These are phyloP conservation scores for Anabacerthia variegaticeps DNA, from an alignment of 2,797 vertebrate species.

Conservation along the genomic window DNA sequence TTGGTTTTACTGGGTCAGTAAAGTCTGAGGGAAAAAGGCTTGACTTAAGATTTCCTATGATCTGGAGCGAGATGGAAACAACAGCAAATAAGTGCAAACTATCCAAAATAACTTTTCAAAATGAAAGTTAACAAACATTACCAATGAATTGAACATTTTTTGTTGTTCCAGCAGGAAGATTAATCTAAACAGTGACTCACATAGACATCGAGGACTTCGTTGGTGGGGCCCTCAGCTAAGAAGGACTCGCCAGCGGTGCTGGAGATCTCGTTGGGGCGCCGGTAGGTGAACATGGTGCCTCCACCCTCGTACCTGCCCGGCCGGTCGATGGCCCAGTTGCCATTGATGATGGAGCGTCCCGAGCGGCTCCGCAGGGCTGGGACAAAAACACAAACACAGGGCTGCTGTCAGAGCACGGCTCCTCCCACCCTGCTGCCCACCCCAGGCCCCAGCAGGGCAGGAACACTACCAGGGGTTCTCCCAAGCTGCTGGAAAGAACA, in stretches of 20 bases:
- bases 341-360: constrained; percentile 94
- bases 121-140: background rate
- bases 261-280: constrained; percentile 94
- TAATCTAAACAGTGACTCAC: constrained; percentile 79
- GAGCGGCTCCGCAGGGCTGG: constrained; percentile 91
- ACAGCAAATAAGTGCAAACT: background rate
- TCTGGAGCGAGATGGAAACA: background rate
- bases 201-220: constrained; percentile 93
- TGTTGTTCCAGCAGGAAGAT: background rate
- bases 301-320: constrained; percentile 92
- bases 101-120: background rate
- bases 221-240: constrained; percentile 93
- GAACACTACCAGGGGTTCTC: background rate
- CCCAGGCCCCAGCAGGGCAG: background rate
- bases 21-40: constrained; percentile 15
- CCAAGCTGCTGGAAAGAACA: background rate
- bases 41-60: constrained; percentile 22
- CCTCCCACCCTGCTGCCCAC: background rate
- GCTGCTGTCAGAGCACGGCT: background rate
- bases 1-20: constrained; percentile 30
- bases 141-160: background rate
- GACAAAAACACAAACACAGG: background rate
- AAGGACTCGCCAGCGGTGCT: constrained; percentile 94
- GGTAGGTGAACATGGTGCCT: constrained; percentile 94
- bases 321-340: constrained; percentile 97